Base-by-base conservation (phyloP, 2,888 invertebrate species). In the Orchestes rusci region DNA sequence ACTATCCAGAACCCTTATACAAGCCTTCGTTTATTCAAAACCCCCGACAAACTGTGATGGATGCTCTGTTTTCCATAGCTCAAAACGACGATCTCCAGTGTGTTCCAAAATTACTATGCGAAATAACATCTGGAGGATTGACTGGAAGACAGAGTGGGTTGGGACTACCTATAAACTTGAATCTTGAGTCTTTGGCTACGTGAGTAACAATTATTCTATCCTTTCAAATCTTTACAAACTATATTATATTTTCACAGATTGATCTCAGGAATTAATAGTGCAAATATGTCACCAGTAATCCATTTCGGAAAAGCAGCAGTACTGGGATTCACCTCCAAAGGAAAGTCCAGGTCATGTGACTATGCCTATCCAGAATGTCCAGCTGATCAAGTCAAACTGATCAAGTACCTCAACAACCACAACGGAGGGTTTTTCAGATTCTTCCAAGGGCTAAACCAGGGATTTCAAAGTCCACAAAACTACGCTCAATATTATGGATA, bases 361-460 rank as follows among this genome's bases (percentile, higher is more conserved):
- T 70, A 72, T 46, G 81, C 82, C 7, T 89, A 86, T 60, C 77
- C 82, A 0, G 73, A 73, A 39, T 89, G 89, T 59, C 89, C 89
- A 0, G 75, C 74, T 35, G 80, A 84, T 61, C 75, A 84, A 19
- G 80, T 82, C 53, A 75, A 79, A 54, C 73, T 89, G 7, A 75
- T 88, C 27, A 72, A 82, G 62, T 89, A 89, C 63, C 70, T 89
- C 38, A 89, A 89, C 69, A 89, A 87, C 65, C 80, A 89, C 61
- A 86, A 87, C 43, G 89, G 89, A 29, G 89, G 89, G 1, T 86
- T 89, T 67, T 89, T 88, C 62, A 73, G 84, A 49, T 85, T 84
- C 62, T 88, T 88, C 60, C 80, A 75, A 50, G 73, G 73, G 23
- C 59, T 73, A 2, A 34, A 52, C 30, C 73, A 73, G 3, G n/a